These are phyloP conservation scores for Odontocerum albicorne DNA, from an alignment of 2,888 invertebrate genomes.

Conservation along the genomic window DNA sequence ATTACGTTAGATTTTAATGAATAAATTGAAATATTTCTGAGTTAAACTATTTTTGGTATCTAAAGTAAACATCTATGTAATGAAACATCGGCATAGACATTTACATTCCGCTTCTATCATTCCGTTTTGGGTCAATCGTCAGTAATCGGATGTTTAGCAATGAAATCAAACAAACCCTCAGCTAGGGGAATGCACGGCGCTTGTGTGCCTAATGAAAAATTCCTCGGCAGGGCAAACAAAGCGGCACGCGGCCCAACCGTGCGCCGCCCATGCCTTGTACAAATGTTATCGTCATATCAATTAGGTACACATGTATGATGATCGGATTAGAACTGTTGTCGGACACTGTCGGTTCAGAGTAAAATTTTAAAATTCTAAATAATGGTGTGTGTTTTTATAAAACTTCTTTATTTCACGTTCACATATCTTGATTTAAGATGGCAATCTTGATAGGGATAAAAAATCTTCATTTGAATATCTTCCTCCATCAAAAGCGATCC, in stretches of 20 bases:
- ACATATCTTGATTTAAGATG: too few species aligned
- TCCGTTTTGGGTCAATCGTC: slow-evolving; percentile 13
- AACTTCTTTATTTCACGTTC: too few species aligned
- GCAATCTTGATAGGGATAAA: too few species aligned
- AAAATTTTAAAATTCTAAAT: slow-evolving; percentile 7
- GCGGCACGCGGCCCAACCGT: slow-evolving; percentile 24
- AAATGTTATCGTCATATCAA: slow-evolving; percentile 23
- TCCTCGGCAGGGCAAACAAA: slow-evolving; percentile 22
- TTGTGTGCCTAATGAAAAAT: slow-evolving; percentile 25
- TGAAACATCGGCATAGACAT: too few species aligned
- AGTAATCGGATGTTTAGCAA: slow-evolving; percentile 21
- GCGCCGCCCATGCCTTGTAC: slow-evolving; percentile 18
- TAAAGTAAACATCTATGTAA: too few species aligned
- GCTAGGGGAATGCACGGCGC: not conserved
- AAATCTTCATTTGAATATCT: too few species aligned
- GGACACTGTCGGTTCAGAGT: not conserved
- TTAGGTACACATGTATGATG: slow-evolving; percentile 16
- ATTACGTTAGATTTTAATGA: too few species aligned
- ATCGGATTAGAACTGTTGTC: slow-evolving; percentile 17
- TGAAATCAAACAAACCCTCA: slow-evolving; percentile 12
- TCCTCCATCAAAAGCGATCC: too few species aligned
- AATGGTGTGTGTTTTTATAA: too few species aligned
- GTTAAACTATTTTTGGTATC: too few species aligned
- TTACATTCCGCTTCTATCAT: slow-evolving; percentile 5
- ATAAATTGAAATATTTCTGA: too few species aligned